Evolutionary conservation across 1,140 invertebrate genomes (phyloP).

Genomic region (Ooceraea biroi): DNA sequence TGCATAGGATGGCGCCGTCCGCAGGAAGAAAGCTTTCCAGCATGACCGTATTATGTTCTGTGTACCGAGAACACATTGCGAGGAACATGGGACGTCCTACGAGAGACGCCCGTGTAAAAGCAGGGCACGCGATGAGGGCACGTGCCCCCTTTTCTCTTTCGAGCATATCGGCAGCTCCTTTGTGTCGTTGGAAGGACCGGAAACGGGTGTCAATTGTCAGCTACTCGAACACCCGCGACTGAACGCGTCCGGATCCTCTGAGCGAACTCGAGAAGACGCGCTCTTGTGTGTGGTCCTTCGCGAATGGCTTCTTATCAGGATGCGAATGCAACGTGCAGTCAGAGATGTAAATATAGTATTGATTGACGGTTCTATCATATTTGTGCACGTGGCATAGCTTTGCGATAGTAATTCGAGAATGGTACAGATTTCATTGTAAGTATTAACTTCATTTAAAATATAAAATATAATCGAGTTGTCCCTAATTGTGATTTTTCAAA

Average conservation of each 20-base stretch:
- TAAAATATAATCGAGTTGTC: background rate
- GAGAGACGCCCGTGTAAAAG: constrained; percentile 48
- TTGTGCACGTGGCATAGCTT: constrained; percentile 11
- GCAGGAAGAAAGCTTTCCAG: constrained; percentile 80
- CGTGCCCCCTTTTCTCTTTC: constrained; percentile 76
- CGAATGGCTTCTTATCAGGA: constrained; percentile 49
- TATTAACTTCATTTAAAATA: background rate
- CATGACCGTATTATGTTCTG: constrained; percentile 77
- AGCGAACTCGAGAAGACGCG: constrained; percentile 60
- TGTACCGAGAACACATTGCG: constrained; percentile 74
- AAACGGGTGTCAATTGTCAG: constrained; percentile 81
- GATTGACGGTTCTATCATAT: background rate
- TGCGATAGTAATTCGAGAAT: background rate
- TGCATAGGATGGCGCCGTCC: constrained; percentile 44
- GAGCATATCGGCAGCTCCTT: constrained; percentile 61
- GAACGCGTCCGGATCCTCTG: constrained; percentile 40
- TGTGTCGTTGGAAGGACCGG: constrained; percentile 69
- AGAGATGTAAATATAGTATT: constrained; percentile 23
- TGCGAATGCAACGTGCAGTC: background rate
- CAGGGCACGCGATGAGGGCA: constrained; percentile 75
- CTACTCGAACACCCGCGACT: constrained; percentile 64
- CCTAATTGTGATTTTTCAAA: background rate
- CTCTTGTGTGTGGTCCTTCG: constrained; percentile 77
- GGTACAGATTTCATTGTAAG: background rate
- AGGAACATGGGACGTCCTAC: constrained; percentile 54